phyloP scores from a whole-genome alignment of 1,140 invertebrate species.

The Lordiphosa stackelbergi region DNA sequence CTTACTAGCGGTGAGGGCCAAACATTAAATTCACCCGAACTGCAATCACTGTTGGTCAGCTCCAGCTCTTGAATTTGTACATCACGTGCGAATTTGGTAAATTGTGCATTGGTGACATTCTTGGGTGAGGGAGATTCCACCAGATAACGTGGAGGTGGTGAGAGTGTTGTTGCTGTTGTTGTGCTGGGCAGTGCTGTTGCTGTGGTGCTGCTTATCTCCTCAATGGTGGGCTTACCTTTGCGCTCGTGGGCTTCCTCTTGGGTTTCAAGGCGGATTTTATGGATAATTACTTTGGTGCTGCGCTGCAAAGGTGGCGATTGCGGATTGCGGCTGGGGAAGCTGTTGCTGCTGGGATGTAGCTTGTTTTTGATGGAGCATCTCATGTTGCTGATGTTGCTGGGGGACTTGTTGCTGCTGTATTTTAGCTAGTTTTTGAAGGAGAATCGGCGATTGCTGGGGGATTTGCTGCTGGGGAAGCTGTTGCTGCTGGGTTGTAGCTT shows the following conservation, averaged over 20 bases:
- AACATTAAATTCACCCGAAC: conserved; percentile 54
- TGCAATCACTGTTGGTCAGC: conserved; percentile 49
- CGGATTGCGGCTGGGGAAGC: conserved; percentile 3
- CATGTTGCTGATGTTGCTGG: no score
- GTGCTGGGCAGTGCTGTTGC: conserved; percentile 13
- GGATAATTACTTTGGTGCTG: conserved; percentile 64
- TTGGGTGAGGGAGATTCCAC: conserved; percentile 56
- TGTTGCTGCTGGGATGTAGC: not conserved
- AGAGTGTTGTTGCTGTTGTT: conserved; percentile 19
- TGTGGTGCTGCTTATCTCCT: conserved; percentile 55
- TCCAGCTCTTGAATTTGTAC: conserved; percentile 69
- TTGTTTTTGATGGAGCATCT: not conserved
- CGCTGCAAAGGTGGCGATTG: conserved; percentile 28
- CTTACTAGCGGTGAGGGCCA: conserved; percentile 55
- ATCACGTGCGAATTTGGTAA: conserved; percentile 38
- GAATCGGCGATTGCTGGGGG: no score
- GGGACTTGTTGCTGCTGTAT: not conserved
- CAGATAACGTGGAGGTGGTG: conserved; percentile 56
- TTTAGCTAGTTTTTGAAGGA: not conserved
- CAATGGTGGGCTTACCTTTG: conserved; percentile 47
- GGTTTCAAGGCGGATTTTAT: conserved; percentile 60
- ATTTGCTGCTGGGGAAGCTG: no score
- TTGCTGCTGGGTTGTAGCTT: not conserved
- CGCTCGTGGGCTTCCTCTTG: conserved; percentile 29
- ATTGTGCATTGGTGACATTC: conserved; percentile 25